phyloP scores from a whole-genome alignment of 92 coral and sea anemone genomes.

The Porites divaricata region DNA sequence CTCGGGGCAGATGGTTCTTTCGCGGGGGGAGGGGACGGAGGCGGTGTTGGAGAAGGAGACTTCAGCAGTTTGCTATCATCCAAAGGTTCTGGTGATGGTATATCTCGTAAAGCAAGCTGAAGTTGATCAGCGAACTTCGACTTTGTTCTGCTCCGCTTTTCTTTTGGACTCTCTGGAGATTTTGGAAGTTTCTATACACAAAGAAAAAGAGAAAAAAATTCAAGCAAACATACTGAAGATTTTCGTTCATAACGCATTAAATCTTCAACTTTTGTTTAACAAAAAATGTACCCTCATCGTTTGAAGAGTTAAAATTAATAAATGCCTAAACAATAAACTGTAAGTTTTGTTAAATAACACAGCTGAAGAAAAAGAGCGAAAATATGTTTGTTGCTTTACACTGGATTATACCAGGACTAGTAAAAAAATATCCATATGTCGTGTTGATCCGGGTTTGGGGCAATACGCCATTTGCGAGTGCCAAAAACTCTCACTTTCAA shows the following conservation, averaged over 20 bases:
- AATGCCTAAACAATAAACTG: background rate
- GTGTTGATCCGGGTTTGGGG: too few relatives aligned
- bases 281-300: too few relatives aligned
- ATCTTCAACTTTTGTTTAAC: too few relatives aligned
- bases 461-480: too few relatives aligned
- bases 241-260: too few relatives aligned
- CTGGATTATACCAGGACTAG: too few relatives aligned
- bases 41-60: constrained; percentile 90
- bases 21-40: constrained; percentile 76
- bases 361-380: too few relatives aligned
- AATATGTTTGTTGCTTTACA: too few relatives aligned
- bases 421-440: too few relatives aligned
- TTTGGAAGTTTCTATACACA: constrained; percentile 51
- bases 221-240: background rate
- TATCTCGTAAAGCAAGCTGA: constrained; percentile 78
- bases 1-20: constrained; percentile 69
- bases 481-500: too few relatives aligned
- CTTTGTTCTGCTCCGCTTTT: constrained; percentile 41
- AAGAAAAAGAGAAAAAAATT: background rate
- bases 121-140: constrained; percentile 77
- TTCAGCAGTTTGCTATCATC: constrained; percentile 64
- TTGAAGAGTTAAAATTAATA: background rate
- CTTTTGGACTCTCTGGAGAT: constrained; percentile 75
- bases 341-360: constrained; percentile 15
- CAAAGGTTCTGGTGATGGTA: constrained; percentile 68